Conservation (phyloP, 2,797 vertebrate genomes). For the Balearica regulorum region DNA sequence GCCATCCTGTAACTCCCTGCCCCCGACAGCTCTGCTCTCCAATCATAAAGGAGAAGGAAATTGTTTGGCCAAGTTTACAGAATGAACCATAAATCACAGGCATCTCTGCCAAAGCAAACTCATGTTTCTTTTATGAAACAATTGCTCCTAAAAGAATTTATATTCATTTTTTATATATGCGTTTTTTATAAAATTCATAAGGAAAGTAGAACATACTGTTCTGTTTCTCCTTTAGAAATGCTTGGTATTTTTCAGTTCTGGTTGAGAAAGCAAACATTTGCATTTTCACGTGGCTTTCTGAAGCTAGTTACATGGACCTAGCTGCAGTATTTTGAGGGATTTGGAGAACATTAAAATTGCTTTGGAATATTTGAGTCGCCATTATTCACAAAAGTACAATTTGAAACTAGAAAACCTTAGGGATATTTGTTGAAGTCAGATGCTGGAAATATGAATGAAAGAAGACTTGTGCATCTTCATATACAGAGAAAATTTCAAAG, state of each 20-base stretch:
- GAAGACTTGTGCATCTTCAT: not conserved
- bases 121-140: slow-evolving; percentile 73
- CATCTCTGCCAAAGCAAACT: slow-evolving; percentile 66
- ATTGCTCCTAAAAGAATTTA: slow-evolving; percentile 67
- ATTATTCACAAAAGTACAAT: not conserved
- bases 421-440: not conserved
- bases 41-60: slow-evolving; percentile 58
- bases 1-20: slow-evolving; percentile 44
- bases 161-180: slow-evolving; percentile 64
- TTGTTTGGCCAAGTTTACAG: slow-evolving; percentile 65
- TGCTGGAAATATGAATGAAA: not conserved
- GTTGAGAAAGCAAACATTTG: slow-evolving; percentile 58
- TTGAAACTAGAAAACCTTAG: not conserved
- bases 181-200: slow-evolving; percentile 59
- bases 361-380: not conserved
- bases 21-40: slow-evolving; percentile 32
- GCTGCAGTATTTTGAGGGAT: not conserved
- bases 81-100: slow-evolving; percentile 68
- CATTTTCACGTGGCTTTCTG: slow-evolving; percentile 43
- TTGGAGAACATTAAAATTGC: not conserved
- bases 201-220: slow-evolving; percentile 56
- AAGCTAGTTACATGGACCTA: not conserved
- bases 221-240: slow-evolving; percentile 49
- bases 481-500: not conserved
- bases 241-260: slow-evolving; percentile 46